These are phyloP conservation scores for Lytechinus pictus DNA, from an alignment of 35 echinoderm and acorn worm genomes.

Conservation along the genomic window DNA sequence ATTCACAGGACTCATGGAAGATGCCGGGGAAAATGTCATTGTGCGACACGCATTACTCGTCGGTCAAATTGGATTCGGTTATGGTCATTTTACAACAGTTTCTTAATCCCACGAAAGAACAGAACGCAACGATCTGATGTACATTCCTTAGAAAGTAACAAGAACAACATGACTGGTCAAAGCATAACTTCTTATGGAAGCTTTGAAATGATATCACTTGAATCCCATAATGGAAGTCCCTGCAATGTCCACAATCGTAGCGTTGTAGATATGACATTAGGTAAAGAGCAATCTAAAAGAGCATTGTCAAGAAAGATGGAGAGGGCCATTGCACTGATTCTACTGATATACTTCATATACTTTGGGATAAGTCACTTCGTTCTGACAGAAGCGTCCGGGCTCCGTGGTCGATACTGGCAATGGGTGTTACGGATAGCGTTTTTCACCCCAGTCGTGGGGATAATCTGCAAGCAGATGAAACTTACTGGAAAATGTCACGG, in stretches of 20 bases:
- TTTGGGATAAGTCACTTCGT: neutral
- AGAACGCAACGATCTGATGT: neutral
- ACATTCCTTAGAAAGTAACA: neutral
- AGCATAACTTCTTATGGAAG: neutral
- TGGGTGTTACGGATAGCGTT: neutral
- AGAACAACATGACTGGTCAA: neutral
- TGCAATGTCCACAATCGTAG: neutral
- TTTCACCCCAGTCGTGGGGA: neutral
- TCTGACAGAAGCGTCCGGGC: neutral
- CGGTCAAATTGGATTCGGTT: neutral
- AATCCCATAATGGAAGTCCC: neutral
- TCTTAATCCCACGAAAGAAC: neutral
- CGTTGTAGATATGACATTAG: neutral
- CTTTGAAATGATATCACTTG: neutral
- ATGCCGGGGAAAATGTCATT: neutral
- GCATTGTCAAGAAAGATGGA: neutral
- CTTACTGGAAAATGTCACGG: neutral
- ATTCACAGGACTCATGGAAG: neutral
- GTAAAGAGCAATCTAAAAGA: neutral
- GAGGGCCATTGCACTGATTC: neutral
- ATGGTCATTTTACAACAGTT: neutral
- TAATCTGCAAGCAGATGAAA: slow-evolving; percentile 15
- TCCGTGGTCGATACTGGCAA: neutral
- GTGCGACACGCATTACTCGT: neutral
- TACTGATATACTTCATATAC: neutral